Percentiles rank a stretch among this genome's conserved stretches.
Evolutionary conservation across 2,888 invertebrate genomes (phyloP).

Genomic region (Drosophila anomelani): DNA sequence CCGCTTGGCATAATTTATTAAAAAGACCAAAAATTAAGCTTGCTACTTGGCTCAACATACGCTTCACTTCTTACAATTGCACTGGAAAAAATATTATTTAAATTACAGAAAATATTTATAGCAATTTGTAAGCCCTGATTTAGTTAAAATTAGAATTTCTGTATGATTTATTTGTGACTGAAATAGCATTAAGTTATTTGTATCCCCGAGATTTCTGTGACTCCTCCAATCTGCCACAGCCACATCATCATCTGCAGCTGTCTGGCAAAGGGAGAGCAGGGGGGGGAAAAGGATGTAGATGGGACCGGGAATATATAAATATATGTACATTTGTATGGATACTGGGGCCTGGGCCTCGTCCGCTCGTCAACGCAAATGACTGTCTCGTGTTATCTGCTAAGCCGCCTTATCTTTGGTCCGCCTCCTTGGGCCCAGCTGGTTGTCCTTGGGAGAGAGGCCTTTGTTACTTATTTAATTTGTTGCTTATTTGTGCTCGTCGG

Average conservation of each 20-base stretch:
- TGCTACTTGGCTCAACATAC: background rate
- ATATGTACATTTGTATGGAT: background rate
- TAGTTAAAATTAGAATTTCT: background rate
- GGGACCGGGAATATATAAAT: background rate
- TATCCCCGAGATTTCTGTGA: too few species aligned
- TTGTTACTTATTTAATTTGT: constrained; percentile 80
- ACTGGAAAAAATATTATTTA: background rate
- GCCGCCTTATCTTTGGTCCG: constrained; percentile 71
- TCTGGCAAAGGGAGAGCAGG: background rate
- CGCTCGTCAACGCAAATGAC: constrained; percentile 77
- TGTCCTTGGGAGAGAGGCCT: constrained; percentile 47
- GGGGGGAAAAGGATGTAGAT: background rate
- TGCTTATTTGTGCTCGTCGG: constrained; percentile 65
- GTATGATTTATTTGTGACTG: background rate
- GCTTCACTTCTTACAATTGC: background rate
- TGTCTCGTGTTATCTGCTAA: constrained; percentile 80
- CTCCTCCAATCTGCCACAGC: constrained; percentile 10
- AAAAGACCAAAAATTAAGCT: constrained; percentile 55
- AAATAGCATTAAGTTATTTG: background rate
- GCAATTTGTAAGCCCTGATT: background rate
- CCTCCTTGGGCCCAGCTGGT: constrained; percentile 17
- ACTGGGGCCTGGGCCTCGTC: constrained; percentile 28
- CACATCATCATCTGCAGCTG: constrained; percentile 40
- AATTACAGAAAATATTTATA: background rate
- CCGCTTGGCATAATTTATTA: constrained; percentile 65